Conservation (phyloP, 1,140 invertebrate genomes). For the Aphis gossypii region DNA sequence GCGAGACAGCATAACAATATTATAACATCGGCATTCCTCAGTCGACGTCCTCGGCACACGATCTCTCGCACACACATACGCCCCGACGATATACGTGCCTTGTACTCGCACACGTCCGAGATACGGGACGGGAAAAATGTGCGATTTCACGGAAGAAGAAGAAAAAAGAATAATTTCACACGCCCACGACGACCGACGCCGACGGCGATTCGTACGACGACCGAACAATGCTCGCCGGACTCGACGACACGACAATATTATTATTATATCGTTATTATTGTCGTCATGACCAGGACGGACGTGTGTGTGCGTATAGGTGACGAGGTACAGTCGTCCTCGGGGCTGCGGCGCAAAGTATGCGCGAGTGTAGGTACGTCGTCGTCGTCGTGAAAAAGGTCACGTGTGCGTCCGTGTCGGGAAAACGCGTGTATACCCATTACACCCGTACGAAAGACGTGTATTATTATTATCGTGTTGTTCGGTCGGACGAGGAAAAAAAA, state of each 20-base stretch:
- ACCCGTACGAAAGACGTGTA: not conserved
- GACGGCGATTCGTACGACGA: not conserved
- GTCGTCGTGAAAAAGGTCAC: constrained; percentile 50
- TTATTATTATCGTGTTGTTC: not conserved
- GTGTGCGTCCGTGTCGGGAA: constrained; percentile 51
- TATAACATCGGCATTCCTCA: too few relatives aligned
- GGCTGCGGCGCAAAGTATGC: not conserved
- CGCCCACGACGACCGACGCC: constrained; percentile 13
- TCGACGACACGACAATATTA: not conserved
- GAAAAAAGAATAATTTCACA: constrained; percentile 38
- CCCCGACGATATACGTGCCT: not conserved
- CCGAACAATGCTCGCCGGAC: not conserved
- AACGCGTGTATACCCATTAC: not conserved
- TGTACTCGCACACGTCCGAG: not conserved
- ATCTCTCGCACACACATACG: not conserved
- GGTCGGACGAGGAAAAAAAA: not conserved
- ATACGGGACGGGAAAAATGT: not conserved
- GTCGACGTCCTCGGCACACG: not conserved
- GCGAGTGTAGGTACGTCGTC: not conserved
- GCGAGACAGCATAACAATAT: too few relatives aligned
- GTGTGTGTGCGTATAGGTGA: not conserved
- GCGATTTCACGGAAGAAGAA: constrained; percentile 49
- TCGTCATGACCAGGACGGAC: not conserved
- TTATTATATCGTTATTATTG: not conserved
- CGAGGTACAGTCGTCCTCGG: not conserved